Conservation (phyloP, 2,888 invertebrate genomes). For the Drosophila merina region DNA sequence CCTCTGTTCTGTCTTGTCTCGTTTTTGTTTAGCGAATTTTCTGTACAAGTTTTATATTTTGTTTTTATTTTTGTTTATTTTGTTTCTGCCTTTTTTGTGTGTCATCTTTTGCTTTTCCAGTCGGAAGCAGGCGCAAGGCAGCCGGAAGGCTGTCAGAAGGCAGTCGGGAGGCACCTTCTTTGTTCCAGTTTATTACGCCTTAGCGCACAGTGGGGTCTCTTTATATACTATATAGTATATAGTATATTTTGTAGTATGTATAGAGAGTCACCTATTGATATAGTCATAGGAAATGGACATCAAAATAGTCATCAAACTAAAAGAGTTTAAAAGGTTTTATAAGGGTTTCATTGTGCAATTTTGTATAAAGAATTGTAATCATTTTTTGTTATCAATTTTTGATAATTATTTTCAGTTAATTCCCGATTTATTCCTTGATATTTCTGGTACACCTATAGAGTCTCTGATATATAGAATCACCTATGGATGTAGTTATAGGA, state of each 20-base stretch:
- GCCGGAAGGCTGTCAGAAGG: not conserved
- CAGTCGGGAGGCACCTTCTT: constrained; percentile 22
- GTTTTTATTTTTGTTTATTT: not conserved
- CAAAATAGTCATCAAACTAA: no score
- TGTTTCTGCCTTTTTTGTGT: not conserved
- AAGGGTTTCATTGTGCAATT: no score
- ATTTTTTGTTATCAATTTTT: no score
- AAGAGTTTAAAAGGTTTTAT: no score
- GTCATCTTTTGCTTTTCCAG: not conserved
- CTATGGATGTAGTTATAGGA: no score
- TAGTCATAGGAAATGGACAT: no score
- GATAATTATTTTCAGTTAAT: no score
- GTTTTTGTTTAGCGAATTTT: constrained; percentile 11
- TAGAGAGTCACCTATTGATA: not conserved
- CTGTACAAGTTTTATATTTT: not conserved
- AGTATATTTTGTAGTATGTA: not conserved
- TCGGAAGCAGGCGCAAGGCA: not conserved
- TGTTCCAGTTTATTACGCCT: constrained; percentile 46
- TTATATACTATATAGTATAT: not conserved
- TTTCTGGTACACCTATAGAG: no score
- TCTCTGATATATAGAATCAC: no score
- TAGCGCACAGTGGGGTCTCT: constrained; percentile 7
- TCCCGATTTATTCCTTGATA: no score
- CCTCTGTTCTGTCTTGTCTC: no score
- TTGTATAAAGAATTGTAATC: no score